Base-by-base conservation (phyloP, 1,140 invertebrate genomes). In the Odontomachus brunneus region DNA sequence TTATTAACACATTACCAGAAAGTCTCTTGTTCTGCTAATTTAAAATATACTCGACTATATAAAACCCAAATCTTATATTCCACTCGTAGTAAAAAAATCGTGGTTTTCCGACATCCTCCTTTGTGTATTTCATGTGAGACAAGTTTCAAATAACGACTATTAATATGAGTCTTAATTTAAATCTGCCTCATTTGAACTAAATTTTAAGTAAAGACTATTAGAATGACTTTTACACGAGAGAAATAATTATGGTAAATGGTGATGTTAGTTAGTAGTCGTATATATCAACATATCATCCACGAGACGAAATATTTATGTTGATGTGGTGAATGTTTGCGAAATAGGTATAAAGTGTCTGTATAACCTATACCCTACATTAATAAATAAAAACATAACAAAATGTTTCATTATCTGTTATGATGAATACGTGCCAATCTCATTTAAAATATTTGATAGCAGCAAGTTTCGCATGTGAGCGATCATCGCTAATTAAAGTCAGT, bases 391-490 rank as follows among this genome's bases (percentile, higher is more conserved):
- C 29, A 14, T 33, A 33, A 78, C 67, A 78, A 67, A 19, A 48
- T 9, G 22, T 22, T 22, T 80, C 9, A 33, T 69, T 69, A 57
- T 78, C 51, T 17, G n/a, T 80, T 80, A 80, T 51, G 44, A 65
- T 51, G 11, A 26, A 57, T 78, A 55, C 17, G 17, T 3, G 12
- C 44, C 19, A 63, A 67, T 67, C 24, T 55, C 14, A 26, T 57
- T 57, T 69, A 80, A 80, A 80, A 80, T 80, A 67, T 69, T 51
- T 69, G 63, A 80, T 80, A 76, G 3, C 22, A 55, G 19, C 29
- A 67, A 80, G 69, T 57, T 69, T 69, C 7, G 22, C 49, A 19
- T 44, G n/a, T n/a, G 51, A 44, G 29, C 22, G 12, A 19, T 14
- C 12, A 67, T 29, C 11, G 19, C 55, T 63, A 57, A 86, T 83